Conservation (phyloP, 2,113 vertebrate species). For the Erythrolamprus reginae region DNA sequence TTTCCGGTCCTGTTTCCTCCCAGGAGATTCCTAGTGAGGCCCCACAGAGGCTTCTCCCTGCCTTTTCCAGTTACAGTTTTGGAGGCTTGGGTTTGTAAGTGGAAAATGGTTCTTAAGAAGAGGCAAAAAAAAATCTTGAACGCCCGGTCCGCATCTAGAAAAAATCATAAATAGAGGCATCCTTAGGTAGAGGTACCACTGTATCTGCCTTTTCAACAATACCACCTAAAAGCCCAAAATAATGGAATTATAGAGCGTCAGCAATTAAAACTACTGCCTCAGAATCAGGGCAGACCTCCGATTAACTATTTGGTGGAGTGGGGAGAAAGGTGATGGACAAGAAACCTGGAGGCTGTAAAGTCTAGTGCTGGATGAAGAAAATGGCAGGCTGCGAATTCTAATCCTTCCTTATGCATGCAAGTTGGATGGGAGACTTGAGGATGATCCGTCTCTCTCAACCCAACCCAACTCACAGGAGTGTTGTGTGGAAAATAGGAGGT, state of each 20-base stretch:
- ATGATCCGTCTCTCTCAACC: background rate
- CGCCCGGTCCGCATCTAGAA: too few relatives aligned
- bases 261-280: background rate
- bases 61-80: too few relatives aligned
- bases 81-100: too few relatives aligned
- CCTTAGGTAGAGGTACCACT: too few relatives aligned
- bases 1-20: too few relatives aligned
- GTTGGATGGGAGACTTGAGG: background rate
- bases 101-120: too few relatives aligned
- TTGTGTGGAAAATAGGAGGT: background rate
- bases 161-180: too few relatives aligned
- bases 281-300: background rate
- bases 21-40: too few relatives aligned
- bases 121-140: too few relatives aligned
- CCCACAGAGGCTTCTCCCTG: too few relatives aligned
- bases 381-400: background rate
- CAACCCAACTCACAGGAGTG: too few relatives aligned
- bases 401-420: background rate
- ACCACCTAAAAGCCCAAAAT: background rate
- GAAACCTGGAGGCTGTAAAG: background rate
- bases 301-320: background rate
- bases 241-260: background rate
- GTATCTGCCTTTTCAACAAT: background rate
- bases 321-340: background rate
- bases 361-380: background rate